A percentile compares a stretch with the other conserved stretches of the same genome.
phyloP scores from a whole-genome alignment of 2,888 invertebrate genomes.

The Drosophila meridionalis region DNA sequence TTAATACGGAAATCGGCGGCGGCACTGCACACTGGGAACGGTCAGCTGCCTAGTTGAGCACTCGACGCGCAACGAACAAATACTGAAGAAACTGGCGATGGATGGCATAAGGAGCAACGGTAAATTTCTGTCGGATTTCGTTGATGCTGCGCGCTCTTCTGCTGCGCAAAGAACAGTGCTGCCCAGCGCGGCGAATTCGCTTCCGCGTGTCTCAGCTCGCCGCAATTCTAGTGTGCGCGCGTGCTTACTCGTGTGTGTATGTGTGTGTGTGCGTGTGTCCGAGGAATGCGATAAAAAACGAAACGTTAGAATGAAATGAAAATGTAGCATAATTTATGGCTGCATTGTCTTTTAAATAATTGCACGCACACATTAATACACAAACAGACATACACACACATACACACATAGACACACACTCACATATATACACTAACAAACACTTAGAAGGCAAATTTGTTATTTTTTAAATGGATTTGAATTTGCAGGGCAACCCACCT shows the following conservation, averaged over 20 bases:
- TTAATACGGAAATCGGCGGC: slow-evolving; percentile 69
- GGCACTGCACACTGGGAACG: slow-evolving; percentile 36
- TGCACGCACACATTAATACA: slow-evolving; percentile 70
- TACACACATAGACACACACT: slow-evolving; percentile 1
- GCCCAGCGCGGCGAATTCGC: slow-evolving; percentile 63
- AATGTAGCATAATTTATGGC: slow-evolving; percentile 80
- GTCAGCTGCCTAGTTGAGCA: slow-evolving; percentile 57
- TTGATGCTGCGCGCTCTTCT: slow-evolving; percentile 67
- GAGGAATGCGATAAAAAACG: slow-evolving; percentile 77
- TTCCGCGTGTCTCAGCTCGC: slow-evolving; percentile 50
- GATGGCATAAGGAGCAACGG: slow-evolving; percentile 50
- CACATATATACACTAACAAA: slow-evolving; percentile 14
- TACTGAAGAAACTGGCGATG: slow-evolving; percentile 72
- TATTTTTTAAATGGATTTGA: slow-evolving; percentile 63
- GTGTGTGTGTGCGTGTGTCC: slow-evolving; percentile 52
- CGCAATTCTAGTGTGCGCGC: slow-evolving; percentile 6
- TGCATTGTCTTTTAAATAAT: slow-evolving; percentile 80
- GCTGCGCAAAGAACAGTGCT: slow-evolving; percentile 64
- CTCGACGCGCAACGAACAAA: slow-evolving; percentile 80
- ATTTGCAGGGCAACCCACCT: slow-evolving; percentile 66
- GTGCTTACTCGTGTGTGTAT: not conserved
- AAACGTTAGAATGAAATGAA: slow-evolving; percentile 80
- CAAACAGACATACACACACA: not conserved
- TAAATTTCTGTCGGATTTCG: slow-evolving; percentile 14
- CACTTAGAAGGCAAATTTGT: slow-evolving; percentile 41